A percentile compares a stretch with the other conserved stretches of the same genome.
Evolutionary conservation across 2,797 vertebrate species (phyloP).

Genomic region (Protonibea diacanthus): DNA sequence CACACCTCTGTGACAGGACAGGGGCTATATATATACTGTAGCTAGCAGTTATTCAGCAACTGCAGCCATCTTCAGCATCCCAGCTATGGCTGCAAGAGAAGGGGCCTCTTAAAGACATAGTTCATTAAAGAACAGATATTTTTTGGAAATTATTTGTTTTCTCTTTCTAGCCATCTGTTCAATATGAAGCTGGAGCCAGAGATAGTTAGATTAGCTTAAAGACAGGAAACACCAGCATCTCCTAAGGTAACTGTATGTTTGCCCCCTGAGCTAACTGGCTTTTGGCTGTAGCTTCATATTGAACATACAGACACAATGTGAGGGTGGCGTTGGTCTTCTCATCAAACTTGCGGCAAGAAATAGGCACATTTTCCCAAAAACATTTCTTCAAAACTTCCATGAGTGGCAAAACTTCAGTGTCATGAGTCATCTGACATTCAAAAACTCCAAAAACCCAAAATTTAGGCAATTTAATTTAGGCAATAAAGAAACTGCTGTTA

Average conservation of each 20-base stretch:
- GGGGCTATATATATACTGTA: slow-evolving; percentile 59
- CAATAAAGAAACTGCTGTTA: neutral
- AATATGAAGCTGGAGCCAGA: neutral
- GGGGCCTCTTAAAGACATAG: slow-evolving; percentile 50
- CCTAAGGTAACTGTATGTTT: neutral
- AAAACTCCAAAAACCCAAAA: neutral
- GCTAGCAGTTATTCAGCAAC: slow-evolving; percentile 51
- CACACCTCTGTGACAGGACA: slow-evolving; percentile 68
- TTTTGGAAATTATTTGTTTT: neutral
- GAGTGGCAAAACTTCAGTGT: neutral
- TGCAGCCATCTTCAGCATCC: slow-evolving; percentile 50
- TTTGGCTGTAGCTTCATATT: neutral
- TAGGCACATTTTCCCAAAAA: neutral
- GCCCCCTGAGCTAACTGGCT: neutral
- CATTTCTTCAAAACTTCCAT: neutral
- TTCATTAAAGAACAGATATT: slow-evolving; percentile 2
- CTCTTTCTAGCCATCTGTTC: neutral
- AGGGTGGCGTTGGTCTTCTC: neutral
- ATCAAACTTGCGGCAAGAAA: no score
- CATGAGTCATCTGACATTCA: neutral
- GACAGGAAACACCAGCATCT: neutral
- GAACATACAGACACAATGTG: neutral
- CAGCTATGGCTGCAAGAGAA: slow-evolving; percentile 28
- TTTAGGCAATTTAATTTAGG: neutral
- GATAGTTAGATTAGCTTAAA: neutral